phyloP scores from a whole-genome alignment of 2,797 vertebrate genomes.

The Paratrypauchen microcephalus region DNA sequence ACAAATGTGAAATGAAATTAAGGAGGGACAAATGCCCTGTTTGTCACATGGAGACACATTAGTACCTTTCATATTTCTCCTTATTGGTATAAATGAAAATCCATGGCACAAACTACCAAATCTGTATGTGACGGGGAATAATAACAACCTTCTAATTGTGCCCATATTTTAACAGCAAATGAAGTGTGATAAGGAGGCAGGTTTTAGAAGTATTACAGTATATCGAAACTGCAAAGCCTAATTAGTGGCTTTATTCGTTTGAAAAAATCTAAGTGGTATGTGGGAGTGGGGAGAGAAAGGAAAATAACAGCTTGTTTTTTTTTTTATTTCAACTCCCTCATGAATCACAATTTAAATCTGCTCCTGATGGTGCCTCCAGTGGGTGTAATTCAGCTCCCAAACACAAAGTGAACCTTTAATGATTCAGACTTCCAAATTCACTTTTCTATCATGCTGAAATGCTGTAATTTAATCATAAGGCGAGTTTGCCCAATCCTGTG shows the following conservation, averaged over 20 bases:
- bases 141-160: background rate
- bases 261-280: conserved; percentile 4
- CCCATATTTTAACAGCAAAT: background rate
- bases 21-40: no score
- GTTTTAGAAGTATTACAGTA: background rate
- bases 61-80: no score
- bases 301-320: conserved; percentile 11
- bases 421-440: background rate
- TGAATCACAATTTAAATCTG: conserved; percentile 13
- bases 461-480: background rate
- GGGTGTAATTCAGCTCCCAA: background rate
- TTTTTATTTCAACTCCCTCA: conserved; percentile 17
- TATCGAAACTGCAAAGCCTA: conserved; percentile 12
- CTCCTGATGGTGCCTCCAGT: background rate
- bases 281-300: conserved; percentile 8
- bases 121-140: conserved; percentile 39
- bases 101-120: conserved; percentile 3
- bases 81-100: conserved; percentile 22
- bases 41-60: no score
- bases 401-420: background rate
- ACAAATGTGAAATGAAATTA: no score
- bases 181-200: background rate
- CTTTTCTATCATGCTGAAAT: background rate
- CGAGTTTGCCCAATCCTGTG: background rate
- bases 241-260: conserved; percentile 5